These are phyloP conservation scores for Zosterops hypoxanthus DNA, from an alignment of 2,113 vertebrate species.

Conservation along the genomic window DNA sequence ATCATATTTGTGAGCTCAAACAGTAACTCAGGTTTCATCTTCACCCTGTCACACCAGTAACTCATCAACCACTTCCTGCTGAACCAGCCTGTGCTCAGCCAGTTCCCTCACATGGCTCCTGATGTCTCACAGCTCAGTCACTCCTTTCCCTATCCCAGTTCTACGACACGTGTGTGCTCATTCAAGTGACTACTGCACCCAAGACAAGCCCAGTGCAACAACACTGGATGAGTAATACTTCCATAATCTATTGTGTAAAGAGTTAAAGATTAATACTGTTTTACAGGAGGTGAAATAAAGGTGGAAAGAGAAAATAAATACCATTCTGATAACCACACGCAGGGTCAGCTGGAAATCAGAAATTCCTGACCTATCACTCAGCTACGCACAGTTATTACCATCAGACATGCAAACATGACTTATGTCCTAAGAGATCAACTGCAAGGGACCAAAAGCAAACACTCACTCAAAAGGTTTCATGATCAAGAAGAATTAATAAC, in stretches of 20 bases:
- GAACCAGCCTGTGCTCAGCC: neutral
- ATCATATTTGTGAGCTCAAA: neutral
- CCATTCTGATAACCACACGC: neutral
- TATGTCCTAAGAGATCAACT: neutral
- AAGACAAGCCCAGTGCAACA: neutral
- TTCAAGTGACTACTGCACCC: neutral
- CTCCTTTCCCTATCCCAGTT: neutral
- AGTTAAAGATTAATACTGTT: slow-evolving; percentile 15
- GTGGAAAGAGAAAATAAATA: slow-evolving; percentile 8
- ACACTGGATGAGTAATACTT: neutral
- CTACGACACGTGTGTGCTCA: neutral
- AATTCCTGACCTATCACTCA: neutral
- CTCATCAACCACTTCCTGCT: slow-evolving; percentile 60
- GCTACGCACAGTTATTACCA: neutral
- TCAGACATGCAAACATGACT: neutral
- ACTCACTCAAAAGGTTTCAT: neutral
- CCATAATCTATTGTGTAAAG: neutral
- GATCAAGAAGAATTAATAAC: neutral
- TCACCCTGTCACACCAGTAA: neutral
- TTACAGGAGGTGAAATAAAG: neutral
- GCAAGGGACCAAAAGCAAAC: neutral
- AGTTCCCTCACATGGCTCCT: neutral
- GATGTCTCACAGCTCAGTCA: slow-evolving; percentile 24
- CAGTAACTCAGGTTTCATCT: neutral
- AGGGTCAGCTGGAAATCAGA: neutral